Conservation (phyloP, 2,888 invertebrate species). For the Eulithis prunata region DNA sequence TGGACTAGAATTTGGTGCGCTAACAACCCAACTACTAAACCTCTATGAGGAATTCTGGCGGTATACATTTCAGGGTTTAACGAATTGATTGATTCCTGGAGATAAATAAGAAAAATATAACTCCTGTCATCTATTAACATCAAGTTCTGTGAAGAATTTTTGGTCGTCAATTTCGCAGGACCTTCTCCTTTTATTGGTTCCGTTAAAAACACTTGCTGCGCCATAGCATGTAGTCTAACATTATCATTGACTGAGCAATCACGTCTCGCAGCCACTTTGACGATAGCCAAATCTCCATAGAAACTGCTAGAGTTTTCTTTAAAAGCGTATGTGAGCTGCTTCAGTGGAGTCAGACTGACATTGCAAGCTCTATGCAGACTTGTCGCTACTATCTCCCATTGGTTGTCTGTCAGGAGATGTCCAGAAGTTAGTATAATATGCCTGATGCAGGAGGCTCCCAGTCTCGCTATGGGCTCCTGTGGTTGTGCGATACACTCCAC, state of each 20-base stretch:
- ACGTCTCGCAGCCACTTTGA: constrained; percentile 95
- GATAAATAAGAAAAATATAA: constrained; percentile 94
- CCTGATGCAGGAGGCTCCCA: constrained; percentile 96
- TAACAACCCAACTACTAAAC: constrained; percentile 93
- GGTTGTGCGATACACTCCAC: constrained; percentile 96
- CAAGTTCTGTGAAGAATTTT: constrained; percentile 73
- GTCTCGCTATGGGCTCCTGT: constrained; percentile 93
- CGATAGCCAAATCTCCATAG: constrained; percentile 95
- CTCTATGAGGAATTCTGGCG: constrained; percentile 93
- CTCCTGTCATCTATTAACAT: constrained; percentile 91
- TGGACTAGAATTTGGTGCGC: constrained; percentile 97
- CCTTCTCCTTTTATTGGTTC: constrained; percentile 75
- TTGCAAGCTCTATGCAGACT: constrained; percentile 93
- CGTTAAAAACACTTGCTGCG: constrained; percentile 93
- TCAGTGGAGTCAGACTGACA: constrained; percentile 93
- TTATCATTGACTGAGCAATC: constrained; percentile 94
- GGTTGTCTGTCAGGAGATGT: constrained; percentile 90
- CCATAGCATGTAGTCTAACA: constrained; percentile 92
- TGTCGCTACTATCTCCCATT: constrained; percentile 94
- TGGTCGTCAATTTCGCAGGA: constrained; percentile 64
- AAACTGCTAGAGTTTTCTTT: constrained; percentile 96
- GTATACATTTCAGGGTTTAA: constrained; percentile 91
- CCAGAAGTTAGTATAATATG: constrained; percentile 94
- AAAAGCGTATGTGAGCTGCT: constrained; percentile 95
- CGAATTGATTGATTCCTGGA: constrained; percentile 88